Evolutionary conservation across 2,797 vertebrate species (phyloP), one percentile per base, ranked within the genome.

Genomic region (Iguana delicatissima): DNA sequence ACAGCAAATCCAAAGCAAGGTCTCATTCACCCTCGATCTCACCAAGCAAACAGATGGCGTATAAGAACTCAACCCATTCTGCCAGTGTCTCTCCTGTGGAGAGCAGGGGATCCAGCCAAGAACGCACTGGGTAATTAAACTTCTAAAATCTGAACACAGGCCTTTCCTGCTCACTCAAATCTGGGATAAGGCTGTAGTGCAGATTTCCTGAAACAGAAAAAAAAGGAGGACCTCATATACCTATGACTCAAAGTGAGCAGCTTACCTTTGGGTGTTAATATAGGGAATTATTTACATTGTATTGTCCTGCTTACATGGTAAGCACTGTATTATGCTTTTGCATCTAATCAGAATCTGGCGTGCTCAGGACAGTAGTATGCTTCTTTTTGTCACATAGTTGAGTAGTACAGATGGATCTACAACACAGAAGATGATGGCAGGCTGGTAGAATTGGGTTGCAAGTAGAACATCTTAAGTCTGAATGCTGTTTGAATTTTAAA

Each of bases 81-180:
- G 90, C 97, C 91, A 98, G 98, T 96, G 96, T 98, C 96, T 99
- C 99, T 95, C 98, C 97, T 12, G 97, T 98, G 94, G 98, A 98
- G 93, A 99, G 98, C 94, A 98, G 99, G 89, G 96, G 98, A 93
- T 99, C 99, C 97, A 99, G 98, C 96, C 97, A 98, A 93, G 97
- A 98, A 90, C 97, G 97, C 92, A 99, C 98, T 96, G 99, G 99
- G 99, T 99, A 98, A 92, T 0, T 0, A 1, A 0, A 22, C 29
- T 35, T 35, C 22, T 57, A 14, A 32, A 64, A 6, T 74, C 73
- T 13, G 0, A 0, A 0, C 2, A 29, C 55, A 22, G 42, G 4
- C 32, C 83, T 74, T 55, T 2, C 81, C 18, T 55, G 84, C 88
- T 67, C 85, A 76, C 4, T 16, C 22, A 10, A 8, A 42, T 24